Conservation (phyloP, 2,888 invertebrate genomes). For the Orgyia antiqua region DNA sequence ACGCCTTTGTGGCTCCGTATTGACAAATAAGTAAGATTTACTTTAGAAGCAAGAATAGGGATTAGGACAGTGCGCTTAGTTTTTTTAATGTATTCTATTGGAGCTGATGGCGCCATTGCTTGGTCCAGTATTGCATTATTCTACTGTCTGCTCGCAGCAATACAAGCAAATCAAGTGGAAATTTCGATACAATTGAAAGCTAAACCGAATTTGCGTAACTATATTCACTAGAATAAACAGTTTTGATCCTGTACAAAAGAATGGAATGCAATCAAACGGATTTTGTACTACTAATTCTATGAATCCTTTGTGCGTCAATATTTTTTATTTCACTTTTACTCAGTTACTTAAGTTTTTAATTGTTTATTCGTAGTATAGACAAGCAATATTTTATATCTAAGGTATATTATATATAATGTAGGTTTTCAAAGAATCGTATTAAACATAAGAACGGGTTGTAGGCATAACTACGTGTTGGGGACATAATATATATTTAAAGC, state of each 20-base stretch:
- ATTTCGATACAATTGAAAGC: constrained; percentile 42
- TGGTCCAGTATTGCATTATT: constrained; percentile 61
- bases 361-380: too few species aligned
- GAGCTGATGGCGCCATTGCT: constrained; percentile 59
- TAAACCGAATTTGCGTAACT: constrained; percentile 56
- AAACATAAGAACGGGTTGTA: constrained; percentile 59
- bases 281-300: constrained; percentile 14
- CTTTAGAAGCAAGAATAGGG: constrained; percentile 68
- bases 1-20: constrained; percentile 73
- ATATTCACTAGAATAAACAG: constrained; percentile 42
- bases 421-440: constrained; percentile 34
- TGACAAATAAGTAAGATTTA: constrained; percentile 77
- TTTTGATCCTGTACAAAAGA: constrained; percentile 37
- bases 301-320: constrained; percentile 20
- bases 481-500: constrained; percentile 78
- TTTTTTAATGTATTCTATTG: constrained; percentile 45
- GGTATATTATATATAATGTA: constrained; percentile 41
- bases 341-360: too few species aligned
- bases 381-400: too few species aligned
- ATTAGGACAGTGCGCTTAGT: constrained; percentile 56
- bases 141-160: constrained; percentile 41
- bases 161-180: constrained; percentile 67
- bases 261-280: constrained; percentile 35
- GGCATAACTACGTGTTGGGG: constrained; percentile 69
- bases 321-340: constrained; percentile 30